phyloP scores from a whole-genome alignment of 2,113 vertebrate genomes.

The Abramis brama region DNA sequence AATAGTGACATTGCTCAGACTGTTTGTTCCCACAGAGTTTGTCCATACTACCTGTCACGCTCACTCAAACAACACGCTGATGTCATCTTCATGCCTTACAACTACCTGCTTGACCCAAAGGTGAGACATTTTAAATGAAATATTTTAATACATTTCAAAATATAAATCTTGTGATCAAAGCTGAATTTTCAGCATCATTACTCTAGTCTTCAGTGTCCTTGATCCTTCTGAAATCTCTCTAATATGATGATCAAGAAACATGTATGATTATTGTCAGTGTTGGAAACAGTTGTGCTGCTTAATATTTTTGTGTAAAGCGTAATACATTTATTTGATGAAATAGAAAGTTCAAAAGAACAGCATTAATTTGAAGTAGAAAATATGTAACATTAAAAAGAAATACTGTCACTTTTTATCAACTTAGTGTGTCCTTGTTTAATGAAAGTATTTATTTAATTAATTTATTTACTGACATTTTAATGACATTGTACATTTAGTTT shows the following conservation, averaged over 20 bases:
- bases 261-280: background rate
- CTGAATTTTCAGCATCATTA: too few species aligned
- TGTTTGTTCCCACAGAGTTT: conserved; percentile 75
- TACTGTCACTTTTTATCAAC: too few species aligned
- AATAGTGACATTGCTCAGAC: background rate
- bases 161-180: too few species aligned
- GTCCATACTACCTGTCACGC: conserved; percentile 94
- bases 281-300: background rate
- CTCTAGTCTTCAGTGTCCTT: too few species aligned
- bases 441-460: background rate
- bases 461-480: too few species aligned
- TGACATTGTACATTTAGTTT: too few species aligned
- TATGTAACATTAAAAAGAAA: too few species aligned
- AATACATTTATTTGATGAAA: too few species aligned
- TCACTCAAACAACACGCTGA: conserved; percentile 92
- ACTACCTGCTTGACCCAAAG: conserved; percentile 95
- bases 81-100: conserved; percentile 95
- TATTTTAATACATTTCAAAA: too few species aligned
- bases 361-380: too few species aligned
- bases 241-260: background rate
- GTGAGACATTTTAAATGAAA: conserved; percentile 67
- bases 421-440: background rate
- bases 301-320: background rate
- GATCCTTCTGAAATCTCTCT: background rate
- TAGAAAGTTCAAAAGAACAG: too few species aligned